phyloP scores from a whole-genome alignment of 2,888 invertebrate genomes.

The Acheta domesticus region DNA sequence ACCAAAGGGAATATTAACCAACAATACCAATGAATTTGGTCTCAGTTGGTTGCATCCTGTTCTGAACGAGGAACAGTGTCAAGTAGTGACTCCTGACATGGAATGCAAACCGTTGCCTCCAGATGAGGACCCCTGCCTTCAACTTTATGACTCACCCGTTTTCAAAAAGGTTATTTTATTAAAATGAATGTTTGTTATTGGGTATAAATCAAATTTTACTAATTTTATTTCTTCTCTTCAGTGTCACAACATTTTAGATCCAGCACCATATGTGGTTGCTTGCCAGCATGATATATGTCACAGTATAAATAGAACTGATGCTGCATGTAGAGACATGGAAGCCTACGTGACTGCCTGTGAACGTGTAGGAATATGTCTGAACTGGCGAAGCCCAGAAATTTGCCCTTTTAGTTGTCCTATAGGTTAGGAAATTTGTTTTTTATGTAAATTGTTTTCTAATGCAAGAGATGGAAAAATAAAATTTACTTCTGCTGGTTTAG shows the following conservation, averaged over 20 bases:
- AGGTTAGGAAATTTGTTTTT: constrained; percentile 36
- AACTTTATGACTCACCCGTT: constrained; percentile 52
- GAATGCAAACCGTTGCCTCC: constrained; percentile 51
- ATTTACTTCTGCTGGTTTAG: too few relatives aligned
- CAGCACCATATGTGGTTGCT: constrained; percentile 61
- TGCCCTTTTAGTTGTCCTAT: constrained; percentile 65
- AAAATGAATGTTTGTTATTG: too few relatives aligned
- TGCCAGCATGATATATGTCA: constrained; percentile 68
- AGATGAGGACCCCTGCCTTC: constrained; percentile 64
- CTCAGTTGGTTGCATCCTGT: constrained; percentile 53
- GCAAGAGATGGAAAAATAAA: too few relatives aligned
- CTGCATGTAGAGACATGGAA: constrained; percentile 63
- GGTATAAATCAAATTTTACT: too few relatives aligned
- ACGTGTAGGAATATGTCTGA: constrained; percentile 65
- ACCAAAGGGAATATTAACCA: constrained; percentile 47
- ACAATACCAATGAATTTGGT: constrained; percentile 54
- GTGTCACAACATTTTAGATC: constrained; percentile 49
- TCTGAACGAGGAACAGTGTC: constrained; percentile 26
- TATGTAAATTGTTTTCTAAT: not conserved
- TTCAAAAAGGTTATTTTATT: constrained; percentile 26
- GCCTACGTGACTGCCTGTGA: constrained; percentile 72
- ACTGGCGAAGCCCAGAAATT: constrained; percentile 62
- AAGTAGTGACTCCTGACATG: not conserved
- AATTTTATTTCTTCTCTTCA: not conserved
- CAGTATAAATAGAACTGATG: constrained; percentile 49